Evolutionary conservation across 2,797 vertebrate species (phyloP).

Genomic region (Pyrocephalus nanus): DNA sequence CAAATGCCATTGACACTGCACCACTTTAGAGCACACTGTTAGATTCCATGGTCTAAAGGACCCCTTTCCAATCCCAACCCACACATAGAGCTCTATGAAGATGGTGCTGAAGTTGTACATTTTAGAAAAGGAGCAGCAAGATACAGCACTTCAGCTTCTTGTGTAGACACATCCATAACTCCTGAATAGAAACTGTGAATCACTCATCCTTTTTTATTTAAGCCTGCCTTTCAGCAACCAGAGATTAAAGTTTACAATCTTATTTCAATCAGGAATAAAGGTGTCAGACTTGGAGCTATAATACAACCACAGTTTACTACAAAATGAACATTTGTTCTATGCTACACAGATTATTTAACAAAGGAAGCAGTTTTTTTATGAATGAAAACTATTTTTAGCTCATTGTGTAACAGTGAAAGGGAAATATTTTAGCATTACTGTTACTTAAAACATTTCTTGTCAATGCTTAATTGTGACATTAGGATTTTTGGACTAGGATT

Average conservation of each 20-base stretch:
- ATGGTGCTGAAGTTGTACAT: not conserved
- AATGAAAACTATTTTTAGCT: constrained; percentile 63
- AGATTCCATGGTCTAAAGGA: not conserved
- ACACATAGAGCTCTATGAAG: accelerated
- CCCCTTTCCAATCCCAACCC: not conserved
- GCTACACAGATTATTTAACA: constrained; percentile 37
- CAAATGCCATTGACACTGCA: accelerated
- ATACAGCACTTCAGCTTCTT: not conserved
- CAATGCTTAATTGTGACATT: not conserved
- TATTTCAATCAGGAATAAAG: not conserved
- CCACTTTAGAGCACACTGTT: not conserved
- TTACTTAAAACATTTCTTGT: not conserved
- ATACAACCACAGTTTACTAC: constrained; percentile 12
- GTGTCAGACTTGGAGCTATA: not conserved
- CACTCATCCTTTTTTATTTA: not conserved
- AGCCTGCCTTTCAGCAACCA: not conserved
- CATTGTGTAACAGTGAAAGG: constrained; percentile 33
- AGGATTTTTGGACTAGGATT: not conserved
- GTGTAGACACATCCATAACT: not conserved
- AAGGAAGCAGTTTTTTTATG: constrained; percentile 54
- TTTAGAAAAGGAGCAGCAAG: not conserved
- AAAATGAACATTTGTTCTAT: constrained; percentile 36
- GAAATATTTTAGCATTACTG: not conserved
- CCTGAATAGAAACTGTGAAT: not conserved
- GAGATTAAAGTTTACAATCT: not conserved